A percentile compares a stretch with the other conserved stretches of the same genome.
These are phyloP conservation scores for Moxostoma hubbsi DNA, from an alignment of 2,797 vertebrate species.

Conservation along the genomic window DNA sequence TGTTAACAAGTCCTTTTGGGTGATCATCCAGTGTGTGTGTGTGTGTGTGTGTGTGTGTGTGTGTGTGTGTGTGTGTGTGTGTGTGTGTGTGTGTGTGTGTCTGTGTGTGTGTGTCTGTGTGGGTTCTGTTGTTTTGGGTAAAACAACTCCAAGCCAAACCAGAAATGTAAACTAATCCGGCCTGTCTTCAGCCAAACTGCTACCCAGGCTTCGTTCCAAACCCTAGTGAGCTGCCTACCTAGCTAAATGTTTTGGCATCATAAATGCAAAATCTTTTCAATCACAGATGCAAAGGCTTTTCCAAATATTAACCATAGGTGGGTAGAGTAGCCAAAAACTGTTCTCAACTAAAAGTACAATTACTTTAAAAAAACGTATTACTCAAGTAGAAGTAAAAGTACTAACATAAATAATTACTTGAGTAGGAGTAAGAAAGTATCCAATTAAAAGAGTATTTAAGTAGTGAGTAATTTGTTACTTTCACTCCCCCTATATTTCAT, in stretches of 20 bases:
- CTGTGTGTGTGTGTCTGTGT: slow-evolving; percentile 19
- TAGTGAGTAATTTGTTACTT: too few relatives aligned
- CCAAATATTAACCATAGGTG: not conserved
- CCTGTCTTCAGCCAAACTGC: not conserved
- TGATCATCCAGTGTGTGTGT: slow-evolving; percentile 14
- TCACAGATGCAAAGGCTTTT: not conserved
- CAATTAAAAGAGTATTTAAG: too few relatives aligned
- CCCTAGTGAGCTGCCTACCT: not conserved
- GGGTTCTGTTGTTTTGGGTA: not conserved
- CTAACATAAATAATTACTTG: too few relatives aligned
- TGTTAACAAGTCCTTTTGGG: slow-evolving; percentile 25
- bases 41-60: slow-evolving; percentile 26
- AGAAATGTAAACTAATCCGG: not conserved
- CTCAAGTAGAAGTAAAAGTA: too few relatives aligned
- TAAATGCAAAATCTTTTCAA: not conserved
- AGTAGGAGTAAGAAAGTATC: too few relatives aligned
- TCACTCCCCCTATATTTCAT: too few relatives aligned
- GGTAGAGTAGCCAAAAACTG: not conserved
- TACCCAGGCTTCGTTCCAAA: not conserved
- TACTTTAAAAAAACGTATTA: too few relatives aligned
- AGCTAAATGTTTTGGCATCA: not conserved
- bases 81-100: slow-evolving; percentile 17
- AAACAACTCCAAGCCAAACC: not conserved
- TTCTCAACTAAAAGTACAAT: too few relatives aligned
- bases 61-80: not conserved